Evolutionary conservation across 2,888 invertebrate genomes (phyloP).

Genomic region (Pterostichus niger): DNA sequence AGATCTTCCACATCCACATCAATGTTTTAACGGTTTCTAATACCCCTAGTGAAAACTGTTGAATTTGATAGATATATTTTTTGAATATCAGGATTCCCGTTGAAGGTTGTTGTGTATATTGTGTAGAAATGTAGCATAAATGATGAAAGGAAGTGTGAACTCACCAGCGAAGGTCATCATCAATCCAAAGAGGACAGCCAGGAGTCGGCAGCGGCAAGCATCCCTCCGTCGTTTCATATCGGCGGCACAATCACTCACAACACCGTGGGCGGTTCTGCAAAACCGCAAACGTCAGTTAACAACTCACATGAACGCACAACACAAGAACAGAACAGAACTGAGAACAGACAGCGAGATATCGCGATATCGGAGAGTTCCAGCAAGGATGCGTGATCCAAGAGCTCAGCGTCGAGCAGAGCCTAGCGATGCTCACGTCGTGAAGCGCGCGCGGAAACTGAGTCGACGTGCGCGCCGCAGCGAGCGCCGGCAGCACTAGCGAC

Average conservation of each 20-base stretch:
- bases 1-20: too few relatives aligned
- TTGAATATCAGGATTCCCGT: too few relatives aligned
- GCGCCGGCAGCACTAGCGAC: constrained; percentile 72
- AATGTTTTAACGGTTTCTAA: too few relatives aligned
- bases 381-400: constrained; percentile 25
- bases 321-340: constrained; percentile 36
- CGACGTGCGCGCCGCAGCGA: constrained; percentile 73
- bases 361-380: constrained; percentile 18
- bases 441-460: constrained; percentile 75
- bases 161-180: constrained; percentile 54
- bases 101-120: neutral
- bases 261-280: constrained; percentile 59
- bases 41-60: too few relatives aligned
- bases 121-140: constrained; percentile 24
- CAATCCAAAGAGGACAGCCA: constrained; percentile 48
- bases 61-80: too few relatives aligned
- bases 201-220: constrained; percentile 36
- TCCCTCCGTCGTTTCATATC: constrained; percentile 59
- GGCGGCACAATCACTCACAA: constrained; percentile 55
- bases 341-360: neutral
- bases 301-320: constrained; percentile 58
- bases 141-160: constrained; percentile 62
- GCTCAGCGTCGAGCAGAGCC: too few relatives aligned
- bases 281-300: constrained; percentile 47
- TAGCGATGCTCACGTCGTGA: constrained; percentile 68